Base-by-base conservation (phyloP, 2,797 vertebrate species). In the Trachurus trachurus region DNA sequence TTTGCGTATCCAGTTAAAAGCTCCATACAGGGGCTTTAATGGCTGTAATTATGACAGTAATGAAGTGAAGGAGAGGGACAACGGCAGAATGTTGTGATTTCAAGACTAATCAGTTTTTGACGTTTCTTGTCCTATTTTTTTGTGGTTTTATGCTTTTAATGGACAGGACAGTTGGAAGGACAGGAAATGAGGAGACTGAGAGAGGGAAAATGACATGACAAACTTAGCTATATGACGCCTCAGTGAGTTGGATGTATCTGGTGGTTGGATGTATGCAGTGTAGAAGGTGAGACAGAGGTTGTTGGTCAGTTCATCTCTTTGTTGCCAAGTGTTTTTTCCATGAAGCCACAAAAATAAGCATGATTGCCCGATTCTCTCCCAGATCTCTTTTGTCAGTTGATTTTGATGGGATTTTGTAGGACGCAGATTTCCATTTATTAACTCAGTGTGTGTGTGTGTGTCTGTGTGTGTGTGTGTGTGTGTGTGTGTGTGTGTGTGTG, bases 381-480 rank as follows among this genome's bases (percentile, higher is more conserved):
- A 87, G 80, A 91, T 88, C 85, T 86, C 80, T 83, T 82, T 77
- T 92, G 87, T 92, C 83, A 90, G 87, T 91, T 91, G 82, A 89
- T 88, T 92, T 93, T 93, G 87, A 93, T 94, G 93, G 91, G 91
- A 92, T 91, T 93, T 93, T 86, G 77, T 87, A 78, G 92, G 92
- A 93, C 89, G 89, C 86, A 89, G 76, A 86, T 80, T 82, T 89
- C 71, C 86, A 83, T 86, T 88, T 87, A 92, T 87, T 93, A 92
- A 93, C 83, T 90, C 58, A 53, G 78, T 82, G 52, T 86, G 77
- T 85, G 7, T 88, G 81, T 88, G 86, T 88, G 74, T 87, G 70
- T 84, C 75, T 66, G 70, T 71, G 57, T 80, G 65, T 72, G 15
- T 85, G 26, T 61, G 61, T 81, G 72, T 79, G 68, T 79, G 60